Percentiles rank a stretch among this genome's conserved stretches.
phyloP scores from a whole-genome alignment of 2,113 vertebrate genomes.

The Indicator indicator region DNA sequence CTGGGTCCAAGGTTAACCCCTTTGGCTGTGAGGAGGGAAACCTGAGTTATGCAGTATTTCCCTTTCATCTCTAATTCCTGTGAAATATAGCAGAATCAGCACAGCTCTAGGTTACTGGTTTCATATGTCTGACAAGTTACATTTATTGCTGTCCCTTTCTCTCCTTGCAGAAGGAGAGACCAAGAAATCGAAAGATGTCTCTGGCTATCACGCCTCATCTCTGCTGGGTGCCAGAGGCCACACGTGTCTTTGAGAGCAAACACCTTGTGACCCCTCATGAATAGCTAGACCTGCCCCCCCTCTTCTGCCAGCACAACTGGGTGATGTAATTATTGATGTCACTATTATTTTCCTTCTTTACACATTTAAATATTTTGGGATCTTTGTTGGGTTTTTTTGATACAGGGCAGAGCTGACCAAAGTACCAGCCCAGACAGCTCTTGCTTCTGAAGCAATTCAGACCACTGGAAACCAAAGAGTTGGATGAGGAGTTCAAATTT shows the following conservation, averaged over 20 bases:
- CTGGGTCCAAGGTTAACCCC: background rate
- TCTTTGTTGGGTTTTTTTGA: background rate
- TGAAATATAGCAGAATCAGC: background rate
- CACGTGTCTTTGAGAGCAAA: accelerated
- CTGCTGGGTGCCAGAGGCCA: background rate
- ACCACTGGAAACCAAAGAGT: background rate
- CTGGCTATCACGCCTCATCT: background rate
- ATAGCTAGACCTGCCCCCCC: background rate
- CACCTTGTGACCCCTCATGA: accelerated
- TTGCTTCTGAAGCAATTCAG: background rate
- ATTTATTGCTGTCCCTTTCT: background rate
- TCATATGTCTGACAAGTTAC: background rate
- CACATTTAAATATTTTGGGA: background rate
- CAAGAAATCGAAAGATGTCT: background rate
- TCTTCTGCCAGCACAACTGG: background rate
- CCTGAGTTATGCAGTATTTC: background rate
- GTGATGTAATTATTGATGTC: background rate
- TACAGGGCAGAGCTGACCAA: background rate
- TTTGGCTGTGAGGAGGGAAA: background rate
- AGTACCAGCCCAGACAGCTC: background rate
- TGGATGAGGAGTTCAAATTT: background rate
- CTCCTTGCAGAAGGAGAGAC: background rate
- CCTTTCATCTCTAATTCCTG: background rate
- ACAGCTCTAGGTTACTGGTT: background rate
- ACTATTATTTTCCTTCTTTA: background rate